Percentiles rank a stretch among this genome's conserved stretches.
These are phyloP conservation scores for Scophthalmus maximus DNA, from an alignment of 2,113 vertebrate genomes.

Conservation along the genomic window DNA sequence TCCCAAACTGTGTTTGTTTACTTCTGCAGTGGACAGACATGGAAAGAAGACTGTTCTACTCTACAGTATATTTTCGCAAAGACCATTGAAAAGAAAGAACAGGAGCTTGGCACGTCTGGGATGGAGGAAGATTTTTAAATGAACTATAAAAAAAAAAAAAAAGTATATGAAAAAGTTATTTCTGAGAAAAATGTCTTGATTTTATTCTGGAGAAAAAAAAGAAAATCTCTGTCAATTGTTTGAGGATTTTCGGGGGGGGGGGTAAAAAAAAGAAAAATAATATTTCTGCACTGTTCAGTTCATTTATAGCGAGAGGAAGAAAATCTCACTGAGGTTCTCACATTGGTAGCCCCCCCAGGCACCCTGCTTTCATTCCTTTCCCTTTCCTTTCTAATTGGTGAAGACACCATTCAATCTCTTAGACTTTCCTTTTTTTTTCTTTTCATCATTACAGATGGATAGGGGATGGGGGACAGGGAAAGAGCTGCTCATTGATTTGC, in stretches of 20 bases:
- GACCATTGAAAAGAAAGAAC: constrained; percentile 82
- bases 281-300: constrained; percentile 85
- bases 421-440: constrained; percentile 22
- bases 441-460: constrained; percentile 41
- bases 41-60: constrained; percentile 79
- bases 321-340: constrained; percentile 74
- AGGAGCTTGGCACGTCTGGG: constrained; percentile 71
- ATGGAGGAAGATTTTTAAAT: constrained; percentile 78
- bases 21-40: constrained; percentile 74
- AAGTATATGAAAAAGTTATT: constrained; percentile 73
- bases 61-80: constrained; percentile 95
- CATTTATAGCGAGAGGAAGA: constrained; percentile 78
- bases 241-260: constrained; percentile 79
- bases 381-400: constrained; percentile 68
- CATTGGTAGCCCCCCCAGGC: constrained; percentile 64
- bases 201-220: constrained; percentile 79
- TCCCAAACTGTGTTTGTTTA: constrained; percentile 80
- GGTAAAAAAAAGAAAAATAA: constrained; percentile 54
- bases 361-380: constrained; percentile 61
- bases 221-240: constrained; percentile 82
- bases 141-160: constrained; percentile 62
- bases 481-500: constrained; percentile 74
- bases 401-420: constrained; percentile 53
- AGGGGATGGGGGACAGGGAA: constrained; percentile 14
- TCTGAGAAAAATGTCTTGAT: constrained; percentile 83